Conservation (phyloP, 2,797 vertebrate genomes). For the Arctocebus calabarensis region DNA sequence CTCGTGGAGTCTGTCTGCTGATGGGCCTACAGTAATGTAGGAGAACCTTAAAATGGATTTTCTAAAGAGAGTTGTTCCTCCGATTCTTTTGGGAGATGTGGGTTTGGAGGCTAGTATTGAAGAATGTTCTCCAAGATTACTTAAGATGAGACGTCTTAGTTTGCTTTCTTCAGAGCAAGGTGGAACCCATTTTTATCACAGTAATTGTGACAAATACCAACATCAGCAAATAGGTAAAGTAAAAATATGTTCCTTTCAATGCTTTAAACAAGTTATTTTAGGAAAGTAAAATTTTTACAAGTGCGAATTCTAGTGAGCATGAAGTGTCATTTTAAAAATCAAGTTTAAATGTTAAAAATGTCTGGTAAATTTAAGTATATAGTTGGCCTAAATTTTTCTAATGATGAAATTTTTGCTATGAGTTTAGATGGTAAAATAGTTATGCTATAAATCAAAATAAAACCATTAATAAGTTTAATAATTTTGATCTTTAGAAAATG, state of each 20-base stretch:
- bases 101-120: conserved; percentile 85
- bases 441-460: conserved; percentile 2
- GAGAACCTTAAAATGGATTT: conserved; percentile 92
- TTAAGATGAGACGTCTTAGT: conserved; percentile 93
- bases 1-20: conserved; percentile 76
- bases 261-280: conserved; percentile 22
- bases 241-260: conserved; percentile 10
- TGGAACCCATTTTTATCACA: conserved; percentile 50
- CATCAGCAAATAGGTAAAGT: conserved; percentile 79
- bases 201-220: conserved; percentile 68
- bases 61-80: conserved; percentile 94
- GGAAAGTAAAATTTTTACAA: conserved; percentile 33
- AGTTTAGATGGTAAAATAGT: conserved; percentile 11
- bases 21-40: conserved; percentile 28
- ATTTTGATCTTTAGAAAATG: not conserved
- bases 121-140: conserved; percentile 91
- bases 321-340: conserved; percentile 24
- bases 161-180: conserved; percentile 91
- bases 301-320: not conserved
- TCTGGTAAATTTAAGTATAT: not conserved
- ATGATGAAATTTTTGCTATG: conserved; percentile 28
- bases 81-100: conserved; percentile 90
- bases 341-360: conserved; percentile 40
- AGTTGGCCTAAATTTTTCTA: not conserved
- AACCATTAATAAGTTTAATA: not conserved